Percentiles rank a stretch among this genome's conserved stretches.
Conservation (phyloP, 2,113 vertebrate species). For the Otolemur garnettii region DNA sequence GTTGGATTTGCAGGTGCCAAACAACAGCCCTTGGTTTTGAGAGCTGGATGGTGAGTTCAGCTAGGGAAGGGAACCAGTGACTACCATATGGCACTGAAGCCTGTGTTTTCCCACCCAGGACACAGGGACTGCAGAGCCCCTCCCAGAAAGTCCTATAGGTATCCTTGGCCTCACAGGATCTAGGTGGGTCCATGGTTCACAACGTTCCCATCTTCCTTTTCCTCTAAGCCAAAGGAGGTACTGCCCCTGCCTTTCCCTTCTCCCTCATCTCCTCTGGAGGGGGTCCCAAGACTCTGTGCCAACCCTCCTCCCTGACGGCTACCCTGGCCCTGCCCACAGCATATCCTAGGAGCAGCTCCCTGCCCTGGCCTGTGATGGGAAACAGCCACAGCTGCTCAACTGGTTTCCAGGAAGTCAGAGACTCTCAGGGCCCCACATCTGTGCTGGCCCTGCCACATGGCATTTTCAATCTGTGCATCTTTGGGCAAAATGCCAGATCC, state of each 20-base stretch:
- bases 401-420: background rate
- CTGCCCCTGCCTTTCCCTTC: background rate
- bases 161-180: background rate
- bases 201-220: background rate
- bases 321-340: background rate
- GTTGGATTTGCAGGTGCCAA: background rate
- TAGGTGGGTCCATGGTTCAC: background rate
- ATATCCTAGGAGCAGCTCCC: background rate
- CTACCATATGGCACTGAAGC: background rate
- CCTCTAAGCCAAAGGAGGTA: background rate
- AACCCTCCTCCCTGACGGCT: too few species aligned
- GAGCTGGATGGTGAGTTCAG: background rate
- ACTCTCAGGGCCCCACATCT: too few species aligned
- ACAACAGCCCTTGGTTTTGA: background rate
- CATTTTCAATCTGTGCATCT: too few species aligned
- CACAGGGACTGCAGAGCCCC: background rate
- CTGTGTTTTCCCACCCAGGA: too few species aligned
- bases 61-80: background rate
- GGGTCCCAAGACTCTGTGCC: too few species aligned
- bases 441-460: background rate
- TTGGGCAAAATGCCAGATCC: background rate
- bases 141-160: accelerated
- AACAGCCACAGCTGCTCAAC: background rate
- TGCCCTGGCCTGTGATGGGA: background rate
- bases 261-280: background rate